Conservation (phyloP, 2,113 vertebrate genomes). For the Chamaetylas fuelleborni region DNA sequence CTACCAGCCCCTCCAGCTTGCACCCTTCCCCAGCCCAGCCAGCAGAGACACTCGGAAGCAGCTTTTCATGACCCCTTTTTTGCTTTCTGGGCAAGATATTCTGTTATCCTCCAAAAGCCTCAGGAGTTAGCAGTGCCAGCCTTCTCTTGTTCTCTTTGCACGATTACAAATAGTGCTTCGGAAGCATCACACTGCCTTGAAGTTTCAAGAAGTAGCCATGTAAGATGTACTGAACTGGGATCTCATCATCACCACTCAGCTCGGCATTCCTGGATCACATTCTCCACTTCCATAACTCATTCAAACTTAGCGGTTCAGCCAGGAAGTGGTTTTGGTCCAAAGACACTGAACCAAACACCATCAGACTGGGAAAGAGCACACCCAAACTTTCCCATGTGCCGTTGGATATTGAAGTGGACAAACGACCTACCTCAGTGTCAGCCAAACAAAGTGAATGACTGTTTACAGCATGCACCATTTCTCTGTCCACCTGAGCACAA, state of each 20-base stretch:
- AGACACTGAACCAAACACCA: background rate
- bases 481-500: background rate
- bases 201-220: background rate
- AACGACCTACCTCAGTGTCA: background rate
- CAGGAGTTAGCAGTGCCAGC: background rate
- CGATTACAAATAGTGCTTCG: background rate
- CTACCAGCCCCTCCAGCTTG: background rate
- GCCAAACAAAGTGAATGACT: accelerated
- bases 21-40: background rate
- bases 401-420: background rate
- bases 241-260: background rate
- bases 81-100: background rate
- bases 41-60: background rate
- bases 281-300: background rate
- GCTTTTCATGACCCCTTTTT: background rate
- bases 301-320: background rate
- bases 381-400: background rate
- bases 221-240: background rate
- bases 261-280: background rate
- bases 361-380: background rate
- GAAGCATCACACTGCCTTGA: background rate
- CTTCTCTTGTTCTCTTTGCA: background rate
- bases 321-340: background rate
- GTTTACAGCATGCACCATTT: background rate
- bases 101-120: background rate